Base-by-base conservation (phyloP, 1,140 invertebrate genomes). In the Mizuhopecten yessoensis region DNA sequence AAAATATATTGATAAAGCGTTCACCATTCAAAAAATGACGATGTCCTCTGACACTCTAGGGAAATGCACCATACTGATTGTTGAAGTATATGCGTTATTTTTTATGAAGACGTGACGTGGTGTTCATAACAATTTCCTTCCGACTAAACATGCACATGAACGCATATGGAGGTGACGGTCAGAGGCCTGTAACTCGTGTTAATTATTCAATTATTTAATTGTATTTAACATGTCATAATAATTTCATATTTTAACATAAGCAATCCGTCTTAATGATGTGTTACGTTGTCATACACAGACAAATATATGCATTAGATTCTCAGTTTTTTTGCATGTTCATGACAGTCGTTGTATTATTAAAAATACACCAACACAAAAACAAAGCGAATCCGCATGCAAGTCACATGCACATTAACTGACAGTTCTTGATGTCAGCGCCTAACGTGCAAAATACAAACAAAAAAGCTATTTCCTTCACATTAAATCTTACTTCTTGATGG, bases 161-260 rank as follows among this genome's bases (percentile, higher is more conserved):
- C 57, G 9, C 1, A 23, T 75, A 29, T n/a, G 57, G n/a, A 29
- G 57, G 57, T 75, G 57, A 75, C 23, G 57, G 57, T 7, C 57
- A 75, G 5, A 75, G 57, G n/a, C 29, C 57, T 9, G n/a, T 29
- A 75, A 75, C 57, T 29, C 11, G 57, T 75, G 57, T 75, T 75
- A 75, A 75, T 75, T 75, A 75, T 75, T 75, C 57, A 5, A 75
- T 75, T 75, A n/a, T 75, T 75, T 75, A 29, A 75, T 75, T 29
- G 57, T 11, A 75, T 75, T n/a, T 29, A 29, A 75, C 57, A 75
- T 75, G 57, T 75, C 57, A 75, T 75, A 49, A 49, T 49, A 75
- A 29, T 75, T 75, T 75, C 29, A n/a, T 29, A 75, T n/a, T 75
- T 75, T 75, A 29, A 29, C 57, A 75, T 75, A 75, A n/a, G 29